Base-by-base conservation (phyloP, 2,888 invertebrate species). In the Lasioglossum vierecki region DNA sequence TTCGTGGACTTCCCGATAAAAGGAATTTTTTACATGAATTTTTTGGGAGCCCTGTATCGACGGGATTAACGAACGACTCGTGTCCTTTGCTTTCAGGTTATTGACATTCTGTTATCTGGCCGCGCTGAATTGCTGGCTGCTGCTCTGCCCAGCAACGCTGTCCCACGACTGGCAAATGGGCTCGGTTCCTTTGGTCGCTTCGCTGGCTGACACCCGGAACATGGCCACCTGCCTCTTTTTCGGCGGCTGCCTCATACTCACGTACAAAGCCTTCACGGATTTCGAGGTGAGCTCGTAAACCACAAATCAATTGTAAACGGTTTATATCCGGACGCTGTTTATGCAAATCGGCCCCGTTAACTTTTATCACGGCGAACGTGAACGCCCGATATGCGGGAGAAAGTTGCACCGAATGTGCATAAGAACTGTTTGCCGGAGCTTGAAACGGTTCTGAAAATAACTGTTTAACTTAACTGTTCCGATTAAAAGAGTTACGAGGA, bases 101-200 rank as follows among this genome's bases (percentile, higher is more conserved):
- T 95, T 98, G 95, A 98, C 98, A 0, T 98, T 97, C 95, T 97
- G 97, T 94, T 98, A 98, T 95, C 95, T 98, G 93, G 97, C 97
- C 9, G 97, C 97, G 1, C 97, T 98, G 95, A 98, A 98, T 95
- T 97, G 97, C 96, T 98, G 98, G 97, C 95, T 98, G 86, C 95
- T 98, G n/a, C 95, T 98, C 79, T 97, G 97, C 88, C 98, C 98
- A 0, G 96, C 96, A 92, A 96, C 96, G 1, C 96, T 98, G 73
- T 97, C 97, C 91, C 98, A 98, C 94, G 98, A 98, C 95, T 98
- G 98, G 98, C 98, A 98, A 95, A 97, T 98, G 97, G 98, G 98
- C 9, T 98, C 98, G 22, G 97, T 98, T 85, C 98, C 98, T 39
- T 95, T 98, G 84, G 96, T 98, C 89, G 97, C 97, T 76, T 96